Evolutionary conservation across 2,888 invertebrate genomes (phyloP), one percentile per base, ranked within the genome.

Genomic region (Patella pellucida): DNA sequence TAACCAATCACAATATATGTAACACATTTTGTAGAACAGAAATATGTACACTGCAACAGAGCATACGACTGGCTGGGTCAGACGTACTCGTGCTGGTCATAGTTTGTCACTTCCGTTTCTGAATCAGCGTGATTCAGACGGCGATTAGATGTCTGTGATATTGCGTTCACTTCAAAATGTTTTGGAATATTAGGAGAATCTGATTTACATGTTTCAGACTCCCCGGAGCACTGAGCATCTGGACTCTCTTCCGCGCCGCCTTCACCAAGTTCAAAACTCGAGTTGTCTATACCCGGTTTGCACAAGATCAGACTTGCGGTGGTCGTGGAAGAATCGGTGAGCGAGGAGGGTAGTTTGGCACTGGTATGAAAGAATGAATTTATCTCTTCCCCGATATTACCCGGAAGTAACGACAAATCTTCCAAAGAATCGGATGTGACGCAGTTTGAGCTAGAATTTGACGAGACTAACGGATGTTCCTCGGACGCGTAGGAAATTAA

Each of bases 181-280:
- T 67, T 68, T n/a, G 67, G 73, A 52, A 68, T 73, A 15, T 68
- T 69, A 7, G 68, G 74, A n/a, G 74, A 74, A 69, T 74, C 74
- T 16, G 69, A 52, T n/a, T 19, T 54, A 74, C 69, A 54, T 31
- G 68, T 69, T 27, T 54, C 15, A 31, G 74, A 69, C n/a, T 54
- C 69, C 31, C 50, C 23, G 51, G 15, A 52, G 14, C 62, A 50
- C 51, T 74, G 69, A 23, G 52, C 69, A 69, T 54, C 69, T 15
- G 68, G 54, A 12, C 31, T 69, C 50, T 74, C 69, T 52, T 69
- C 69, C 54, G 19, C 72, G 41, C 76, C 72, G 41, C 76, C 78
- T 54, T 83, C 81, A 14, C 81, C 83, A 19, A 83, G 68, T 56
- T 81, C 83, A 76, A 83, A 83, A 74, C 83, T 83, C 69, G 81